Evolutionary conservation across 2,113 vertebrate species (phyloP).

Genomic region (Lamprologus lemairii): DNA sequence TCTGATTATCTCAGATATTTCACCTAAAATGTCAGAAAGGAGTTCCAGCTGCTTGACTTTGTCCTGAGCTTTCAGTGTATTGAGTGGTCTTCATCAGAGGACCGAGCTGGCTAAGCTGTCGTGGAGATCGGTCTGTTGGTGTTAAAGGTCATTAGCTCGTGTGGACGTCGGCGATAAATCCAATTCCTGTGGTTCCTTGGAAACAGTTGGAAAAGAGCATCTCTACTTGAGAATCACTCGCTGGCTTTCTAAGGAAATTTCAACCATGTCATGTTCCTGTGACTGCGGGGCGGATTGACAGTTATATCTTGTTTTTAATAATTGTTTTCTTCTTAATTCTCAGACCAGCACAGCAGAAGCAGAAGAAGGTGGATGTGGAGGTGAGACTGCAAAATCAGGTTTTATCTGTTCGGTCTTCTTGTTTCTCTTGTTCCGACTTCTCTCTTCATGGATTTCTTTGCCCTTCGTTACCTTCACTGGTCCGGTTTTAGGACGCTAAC

Average conservation of each 20-base stretch:
- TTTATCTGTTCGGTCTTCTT: background rate
- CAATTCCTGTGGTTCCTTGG: background rate
- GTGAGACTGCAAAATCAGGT: constrained; percentile 22
- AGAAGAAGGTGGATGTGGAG: constrained; percentile 41
- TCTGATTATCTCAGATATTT: background rate
- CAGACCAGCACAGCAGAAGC: constrained; percentile 23
- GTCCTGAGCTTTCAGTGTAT: background rate
- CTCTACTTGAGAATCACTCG: background rate
- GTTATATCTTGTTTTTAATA: background rate
- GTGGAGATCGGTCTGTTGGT: background rate
- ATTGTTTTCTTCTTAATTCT: background rate
- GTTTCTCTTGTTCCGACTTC: background rate
- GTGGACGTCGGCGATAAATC: background rate
- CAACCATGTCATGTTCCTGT: background rate
- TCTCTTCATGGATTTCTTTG: background rate
- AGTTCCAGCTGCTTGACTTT: background rate
- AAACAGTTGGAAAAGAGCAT: background rate
- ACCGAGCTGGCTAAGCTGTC: background rate
- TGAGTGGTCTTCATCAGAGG: background rate
- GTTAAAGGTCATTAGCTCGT: background rate
- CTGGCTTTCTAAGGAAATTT: background rate
- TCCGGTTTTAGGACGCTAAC: background rate
- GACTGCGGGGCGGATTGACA: background rate
- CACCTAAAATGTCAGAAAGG: background rate
- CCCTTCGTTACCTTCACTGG: background rate